Percentiles rank a stretch among this genome's conserved stretches.
Conservation (phyloP, 1,140 invertebrate genomes). For the Lasioglossum albipes region DNA sequence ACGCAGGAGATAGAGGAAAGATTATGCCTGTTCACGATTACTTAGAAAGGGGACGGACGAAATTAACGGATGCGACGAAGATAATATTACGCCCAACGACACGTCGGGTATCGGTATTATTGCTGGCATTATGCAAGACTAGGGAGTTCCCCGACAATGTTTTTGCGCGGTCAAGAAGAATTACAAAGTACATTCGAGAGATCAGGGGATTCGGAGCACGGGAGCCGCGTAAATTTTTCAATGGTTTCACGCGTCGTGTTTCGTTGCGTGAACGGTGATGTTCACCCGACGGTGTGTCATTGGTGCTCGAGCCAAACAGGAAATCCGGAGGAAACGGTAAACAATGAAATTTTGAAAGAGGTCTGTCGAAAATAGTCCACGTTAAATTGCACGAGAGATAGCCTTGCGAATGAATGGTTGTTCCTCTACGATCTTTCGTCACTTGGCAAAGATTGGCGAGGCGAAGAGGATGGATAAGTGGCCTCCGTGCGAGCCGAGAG, state of each 20-base stretch:
- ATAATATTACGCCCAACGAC: too few species aligned
- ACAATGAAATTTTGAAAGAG: constrained; percentile 10
- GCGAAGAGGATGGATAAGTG: not conserved
- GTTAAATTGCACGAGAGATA: not conserved
- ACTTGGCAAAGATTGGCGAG: constrained; percentile 7
- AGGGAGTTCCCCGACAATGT: too few species aligned
- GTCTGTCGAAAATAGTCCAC: not conserved
- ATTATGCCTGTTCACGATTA: too few species aligned
- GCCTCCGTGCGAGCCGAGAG: not conserved
- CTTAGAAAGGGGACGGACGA: too few species aligned
- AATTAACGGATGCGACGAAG: too few species aligned
- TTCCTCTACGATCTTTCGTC: not conserved
- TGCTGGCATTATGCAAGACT: too few species aligned
- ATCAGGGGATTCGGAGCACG: too few species aligned
- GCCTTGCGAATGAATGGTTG: not conserved
- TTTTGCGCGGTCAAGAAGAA: too few species aligned
- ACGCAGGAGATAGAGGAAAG: too few species aligned
- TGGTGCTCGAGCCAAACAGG: not conserved
- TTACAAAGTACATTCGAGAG: too few species aligned
- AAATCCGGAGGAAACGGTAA: not conserved
- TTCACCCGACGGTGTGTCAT: not conserved
- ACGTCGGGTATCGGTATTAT: too few species aligned
- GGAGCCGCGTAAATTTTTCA: not conserved
- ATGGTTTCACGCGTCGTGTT: not conserved
- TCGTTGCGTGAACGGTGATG: not conserved